Conservation (phyloP, 2,888 invertebrate genomes). For the Xanthia icteritia region DNA sequence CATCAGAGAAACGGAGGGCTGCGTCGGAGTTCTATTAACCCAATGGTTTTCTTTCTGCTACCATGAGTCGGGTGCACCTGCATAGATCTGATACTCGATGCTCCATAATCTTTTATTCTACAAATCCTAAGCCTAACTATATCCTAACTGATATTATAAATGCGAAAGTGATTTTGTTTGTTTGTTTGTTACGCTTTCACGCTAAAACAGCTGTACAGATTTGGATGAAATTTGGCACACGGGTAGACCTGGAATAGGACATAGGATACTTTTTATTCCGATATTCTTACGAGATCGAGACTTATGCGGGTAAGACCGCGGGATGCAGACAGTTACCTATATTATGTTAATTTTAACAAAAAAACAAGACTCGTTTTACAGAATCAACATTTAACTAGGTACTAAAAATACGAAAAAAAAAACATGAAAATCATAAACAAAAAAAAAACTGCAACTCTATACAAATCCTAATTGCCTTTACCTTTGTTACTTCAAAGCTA, state of each 20-base stretch:
- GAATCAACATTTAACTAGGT: background rate
- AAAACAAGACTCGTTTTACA: background rate
- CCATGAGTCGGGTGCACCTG: background rate
- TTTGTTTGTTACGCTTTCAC: no score
- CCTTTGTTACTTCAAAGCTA: slow-evolving; percentile 45
- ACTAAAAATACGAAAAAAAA: background rate
- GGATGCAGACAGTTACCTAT: no score
- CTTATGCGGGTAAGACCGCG: no score
- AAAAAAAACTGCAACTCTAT: slow-evolving; percentile 1
- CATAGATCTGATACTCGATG: background rate
- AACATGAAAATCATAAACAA: background rate
- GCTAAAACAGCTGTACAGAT: no score
- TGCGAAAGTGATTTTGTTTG: no score
- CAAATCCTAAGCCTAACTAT: no score
- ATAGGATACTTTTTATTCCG: no score
- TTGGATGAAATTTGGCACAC: no score
- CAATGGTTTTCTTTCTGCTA: background rate
- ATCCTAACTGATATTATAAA: no score
- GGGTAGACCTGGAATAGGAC: no score
- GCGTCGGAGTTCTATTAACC: background rate
- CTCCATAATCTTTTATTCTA: no score
- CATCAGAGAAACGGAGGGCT: background rate
- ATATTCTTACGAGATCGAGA: no score
- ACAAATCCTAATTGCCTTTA: slow-evolving; percentile 22
- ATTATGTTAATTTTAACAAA: background rate